Evolutionary conservation across 2,888 invertebrate genomes (phyloP).

Genomic region (Dusona sp.): DNA sequence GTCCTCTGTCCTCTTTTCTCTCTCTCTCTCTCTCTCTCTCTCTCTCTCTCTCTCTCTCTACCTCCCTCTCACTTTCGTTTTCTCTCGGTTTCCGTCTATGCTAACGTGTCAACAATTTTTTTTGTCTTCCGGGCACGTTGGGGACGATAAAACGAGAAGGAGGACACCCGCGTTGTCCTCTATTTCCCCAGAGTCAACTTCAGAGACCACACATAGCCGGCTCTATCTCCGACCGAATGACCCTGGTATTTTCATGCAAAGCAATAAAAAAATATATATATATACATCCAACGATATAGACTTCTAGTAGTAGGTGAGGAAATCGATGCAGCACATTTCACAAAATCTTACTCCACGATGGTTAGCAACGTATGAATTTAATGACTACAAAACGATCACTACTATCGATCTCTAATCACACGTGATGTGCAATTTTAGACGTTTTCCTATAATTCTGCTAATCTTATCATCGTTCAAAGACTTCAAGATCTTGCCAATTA

Average conservation of each 20-base stretch:
- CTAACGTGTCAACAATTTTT: slow-evolving; percentile 62
- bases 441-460: not conserved
- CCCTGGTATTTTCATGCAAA: slow-evolving; percentile 61
- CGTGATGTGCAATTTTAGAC: not conserved
- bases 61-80: slow-evolving; percentile 9
- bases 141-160: slow-evolving; percentile 42
- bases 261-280: slow-evolving; percentile 38
- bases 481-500: not conserved
- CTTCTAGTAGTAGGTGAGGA: not conserved
- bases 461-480: not conserved
- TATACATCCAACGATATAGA: not conserved
- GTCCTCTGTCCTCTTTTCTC: not conserved
- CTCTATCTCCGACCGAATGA: slow-evolving; percentile 21
- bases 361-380: slow-evolving; percentile 7
- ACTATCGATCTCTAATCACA: not conserved
- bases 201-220: slow-evolving; percentile 37
- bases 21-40: slow-evolving; percentile 22
- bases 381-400: not conserved
- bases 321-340: slow-evolving; percentile 24
- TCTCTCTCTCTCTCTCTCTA: slow-evolving; percentile 17
- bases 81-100: slow-evolving; percentile 27
- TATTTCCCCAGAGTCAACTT: slow-evolving; percentile 66
- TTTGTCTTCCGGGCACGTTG: slow-evolving; percentile 49
- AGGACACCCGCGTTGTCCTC: slow-evolving; percentile 45
- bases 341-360: not conserved